Conservation (phyloP, 2,797 vertebrate species). For the Coregonus suidteri region DNA sequence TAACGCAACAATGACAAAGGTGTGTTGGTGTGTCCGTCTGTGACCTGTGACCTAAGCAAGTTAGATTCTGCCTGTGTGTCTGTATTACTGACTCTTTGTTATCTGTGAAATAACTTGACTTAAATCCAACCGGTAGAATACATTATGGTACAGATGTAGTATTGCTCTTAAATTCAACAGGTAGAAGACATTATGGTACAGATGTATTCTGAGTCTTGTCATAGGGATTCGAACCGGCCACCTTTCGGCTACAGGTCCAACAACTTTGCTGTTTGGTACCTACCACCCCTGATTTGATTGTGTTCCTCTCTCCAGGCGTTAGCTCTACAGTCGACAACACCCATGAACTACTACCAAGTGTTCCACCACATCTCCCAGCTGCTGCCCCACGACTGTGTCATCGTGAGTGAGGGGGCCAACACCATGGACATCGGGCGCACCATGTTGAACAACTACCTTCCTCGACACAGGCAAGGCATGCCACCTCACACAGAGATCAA, state of each 20-base stretch:
- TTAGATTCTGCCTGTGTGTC: neutral
- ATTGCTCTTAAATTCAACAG: too few species aligned
- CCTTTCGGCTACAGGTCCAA: too few species aligned
- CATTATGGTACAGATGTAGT: too few species aligned
- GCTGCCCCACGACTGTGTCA: conserved; percentile 87
- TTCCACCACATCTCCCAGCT: conserved; percentile 87
- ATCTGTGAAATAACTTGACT: neutral
- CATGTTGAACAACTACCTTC: conserved; percentile 87
- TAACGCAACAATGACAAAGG: conserved; percentile 86
- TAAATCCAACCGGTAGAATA: too few species aligned
- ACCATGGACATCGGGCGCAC: conserved; percentile 99
- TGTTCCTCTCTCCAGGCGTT: conserved; percentile 72
- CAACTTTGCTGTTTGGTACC: too few species aligned
- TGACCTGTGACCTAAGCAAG: neutral
- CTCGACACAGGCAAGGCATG: conserved; percentile 84
- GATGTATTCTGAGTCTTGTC: too few species aligned
- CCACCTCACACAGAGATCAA: neutral
- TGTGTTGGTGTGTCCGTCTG: conserved; percentile 42
- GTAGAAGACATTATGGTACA: too few species aligned
- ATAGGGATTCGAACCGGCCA: too few species aligned
- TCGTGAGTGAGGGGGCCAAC: conserved; percentile 96
- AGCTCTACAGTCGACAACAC: conserved; percentile 75
- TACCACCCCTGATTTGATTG: neutral
- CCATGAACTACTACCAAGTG: conserved; percentile 95
- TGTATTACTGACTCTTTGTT: neutral